Conservation (phyloP, 2,797 vertebrate species). For the Sternarchorhynchus goeldii region DNA sequence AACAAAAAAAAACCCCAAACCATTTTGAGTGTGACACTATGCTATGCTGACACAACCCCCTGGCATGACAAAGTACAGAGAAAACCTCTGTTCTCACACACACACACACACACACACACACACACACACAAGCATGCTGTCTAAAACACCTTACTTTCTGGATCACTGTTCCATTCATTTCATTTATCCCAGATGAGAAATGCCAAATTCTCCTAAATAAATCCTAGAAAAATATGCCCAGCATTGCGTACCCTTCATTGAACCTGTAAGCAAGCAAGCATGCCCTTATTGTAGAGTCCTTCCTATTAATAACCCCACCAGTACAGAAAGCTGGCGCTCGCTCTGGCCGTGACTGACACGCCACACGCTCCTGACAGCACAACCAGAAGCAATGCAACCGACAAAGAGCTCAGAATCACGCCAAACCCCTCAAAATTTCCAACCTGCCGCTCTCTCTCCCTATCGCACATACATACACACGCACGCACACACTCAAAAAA, state of each 20-base stretch:
- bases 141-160: not conserved
- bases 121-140: not conserved
- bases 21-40: constrained; percentile 18
- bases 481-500: not conserved
- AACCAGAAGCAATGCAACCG: not conserved
- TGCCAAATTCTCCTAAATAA: constrained; percentile 14
- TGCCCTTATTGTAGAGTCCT: constrained; percentile 36
- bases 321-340: constrained; percentile 17
- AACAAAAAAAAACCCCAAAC: constrained; percentile 11
- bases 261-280: not conserved
- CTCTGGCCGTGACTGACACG: constrained; percentile 29
- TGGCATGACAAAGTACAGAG: not conserved
- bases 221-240: not conserved
- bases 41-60: constrained; percentile 10
- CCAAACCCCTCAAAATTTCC: constrained; percentile 18
- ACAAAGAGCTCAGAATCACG: not conserved
- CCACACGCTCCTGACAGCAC: not conserved
- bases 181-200: constrained; percentile 20
- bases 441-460: not conserved
- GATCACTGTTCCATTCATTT: too few species aligned
- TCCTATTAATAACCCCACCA: constrained; percentile 34
- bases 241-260: not conserved
- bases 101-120: constrained; percentile 11
- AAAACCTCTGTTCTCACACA: not conserved
- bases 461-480: not conserved